Conservation (phyloP, 2,888 invertebrate species). For the Epinotia bilunana region DNA sequence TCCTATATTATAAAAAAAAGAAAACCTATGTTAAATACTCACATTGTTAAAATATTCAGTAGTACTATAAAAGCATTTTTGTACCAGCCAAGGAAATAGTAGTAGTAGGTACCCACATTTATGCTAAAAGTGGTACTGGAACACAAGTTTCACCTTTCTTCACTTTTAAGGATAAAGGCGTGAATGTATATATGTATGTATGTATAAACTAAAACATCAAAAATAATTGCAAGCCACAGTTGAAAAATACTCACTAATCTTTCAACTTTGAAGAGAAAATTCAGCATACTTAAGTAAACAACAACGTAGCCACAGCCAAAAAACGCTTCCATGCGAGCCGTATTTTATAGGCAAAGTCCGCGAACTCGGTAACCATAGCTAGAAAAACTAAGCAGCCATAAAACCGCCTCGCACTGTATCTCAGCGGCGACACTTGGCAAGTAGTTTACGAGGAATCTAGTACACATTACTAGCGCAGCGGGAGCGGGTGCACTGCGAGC, state of each 20-base stretch:
- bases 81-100: too few relatives aligned
- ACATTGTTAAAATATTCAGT: too few relatives aligned
- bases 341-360: conserved; percentile 26
- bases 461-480: conserved; percentile 59
- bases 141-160: too few relatives aligned
- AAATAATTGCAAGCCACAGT: neutral
- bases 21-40: too few relatives aligned
- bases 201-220: neutral
- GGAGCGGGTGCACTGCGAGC: conserved; percentile 58
- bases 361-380: conserved; percentile 20
- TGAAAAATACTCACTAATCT: neutral
- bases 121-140: too few relatives aligned
- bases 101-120: too few relatives aligned
- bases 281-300: conserved; percentile 17
- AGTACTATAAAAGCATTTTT: too few relatives aligned
- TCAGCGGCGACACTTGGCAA: conserved; percentile 55
- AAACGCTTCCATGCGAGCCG: conserved; percentile 23
- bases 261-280: neutral
- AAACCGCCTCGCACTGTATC: conserved; percentile 34
- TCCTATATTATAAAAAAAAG: too few relatives aligned
- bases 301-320: conserved; percentile 4
- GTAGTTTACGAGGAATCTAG: conserved; percentile 60
- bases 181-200: too few relatives aligned
- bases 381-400: conserved; percentile 42
- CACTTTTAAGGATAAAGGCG: too few relatives aligned